Evolutionary conservation across 2,888 invertebrate species (phyloP).

Genomic region (Idaea biselata): DNA sequence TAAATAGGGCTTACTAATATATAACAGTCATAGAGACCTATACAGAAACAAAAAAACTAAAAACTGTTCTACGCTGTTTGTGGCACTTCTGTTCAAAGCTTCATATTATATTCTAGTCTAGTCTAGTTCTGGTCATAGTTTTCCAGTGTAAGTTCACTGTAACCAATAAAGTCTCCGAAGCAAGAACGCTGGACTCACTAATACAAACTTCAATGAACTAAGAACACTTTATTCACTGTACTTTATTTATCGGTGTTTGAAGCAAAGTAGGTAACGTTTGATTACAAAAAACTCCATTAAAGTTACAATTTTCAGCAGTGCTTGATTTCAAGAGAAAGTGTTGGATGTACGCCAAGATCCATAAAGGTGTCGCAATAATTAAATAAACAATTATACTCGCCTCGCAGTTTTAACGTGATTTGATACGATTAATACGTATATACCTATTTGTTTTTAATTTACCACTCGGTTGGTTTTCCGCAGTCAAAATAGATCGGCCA

Average conservation of each 20-base stretch:
- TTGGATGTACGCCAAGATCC: conserved; percentile 64
- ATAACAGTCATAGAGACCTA: too few relatives aligned
- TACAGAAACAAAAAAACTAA: too few relatives aligned
- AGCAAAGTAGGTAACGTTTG: conserved; percentile 12
- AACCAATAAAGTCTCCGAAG: neutral
- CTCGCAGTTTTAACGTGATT: conserved; percentile 45
- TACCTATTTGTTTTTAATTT: conserved; percentile 36
- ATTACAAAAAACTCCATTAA: conserved; percentile 25
- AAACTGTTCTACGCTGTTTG: too few relatives aligned
- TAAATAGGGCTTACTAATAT: too few relatives aligned
- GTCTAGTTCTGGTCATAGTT: too few relatives aligned
- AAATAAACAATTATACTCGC: conserved; percentile 57
- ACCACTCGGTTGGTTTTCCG: conserved; percentile 27
- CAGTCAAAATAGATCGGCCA: conserved; percentile 24
- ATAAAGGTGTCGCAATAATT: conserved; percentile 28
- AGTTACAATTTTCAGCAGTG: conserved; percentile 19
- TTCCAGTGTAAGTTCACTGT: too few relatives aligned
- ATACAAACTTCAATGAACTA: neutral
- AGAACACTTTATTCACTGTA: neutral
- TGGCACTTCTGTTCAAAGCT: too few relatives aligned
- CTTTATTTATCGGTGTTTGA: neutral
- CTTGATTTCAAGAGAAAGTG: conserved; percentile 61
- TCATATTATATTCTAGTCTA: too few relatives aligned
- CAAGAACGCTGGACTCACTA: neutral
- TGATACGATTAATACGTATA: conserved; percentile 48